Evolutionary conservation across 2,888 invertebrate genomes (phyloP).

Genomic region (Hyposoter dolosus): DNA sequence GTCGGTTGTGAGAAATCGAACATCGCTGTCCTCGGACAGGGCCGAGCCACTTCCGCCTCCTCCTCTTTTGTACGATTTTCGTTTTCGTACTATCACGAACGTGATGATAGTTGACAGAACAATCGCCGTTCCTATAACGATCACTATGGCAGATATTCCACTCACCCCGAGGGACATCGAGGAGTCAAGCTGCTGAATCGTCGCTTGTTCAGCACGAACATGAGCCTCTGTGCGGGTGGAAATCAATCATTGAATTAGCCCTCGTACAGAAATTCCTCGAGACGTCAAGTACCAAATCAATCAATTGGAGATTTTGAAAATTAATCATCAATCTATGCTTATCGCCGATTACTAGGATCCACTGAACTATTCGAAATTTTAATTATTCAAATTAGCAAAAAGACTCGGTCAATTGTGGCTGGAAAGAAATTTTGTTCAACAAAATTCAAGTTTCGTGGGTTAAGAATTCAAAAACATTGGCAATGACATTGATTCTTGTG

Average conservation of each 20-base stretch:
- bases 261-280: not conserved
- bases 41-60: conserved; percentile 76
- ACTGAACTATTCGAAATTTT: not conserved
- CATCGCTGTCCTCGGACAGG: conserved; percentile 86
- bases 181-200: conserved; percentile 56
- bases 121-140: conserved; percentile 74
- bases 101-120: conserved; percentile 72
- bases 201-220: conserved; percentile 61
- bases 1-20: conserved; percentile 86
- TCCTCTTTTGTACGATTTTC: conserved; percentile 76
- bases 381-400: not conserved
- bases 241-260: conserved; percentile 29
- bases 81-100: conserved; percentile 71
- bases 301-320: not conserved
- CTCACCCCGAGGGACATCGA: conserved; percentile 54
- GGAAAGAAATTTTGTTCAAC: not conserved
- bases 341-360: not conserved
- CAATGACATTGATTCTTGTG: not conserved
- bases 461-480: not conserved
- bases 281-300: not conserved
- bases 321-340: conserved; percentile 2
- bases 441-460: not conserved
- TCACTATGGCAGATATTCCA: conserved; percentile 70
- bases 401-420: not conserved
- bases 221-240: conserved; percentile 52